Conservation (phyloP, 2,888 invertebrate genomes). For the Platerodrilus igneus region DNA sequence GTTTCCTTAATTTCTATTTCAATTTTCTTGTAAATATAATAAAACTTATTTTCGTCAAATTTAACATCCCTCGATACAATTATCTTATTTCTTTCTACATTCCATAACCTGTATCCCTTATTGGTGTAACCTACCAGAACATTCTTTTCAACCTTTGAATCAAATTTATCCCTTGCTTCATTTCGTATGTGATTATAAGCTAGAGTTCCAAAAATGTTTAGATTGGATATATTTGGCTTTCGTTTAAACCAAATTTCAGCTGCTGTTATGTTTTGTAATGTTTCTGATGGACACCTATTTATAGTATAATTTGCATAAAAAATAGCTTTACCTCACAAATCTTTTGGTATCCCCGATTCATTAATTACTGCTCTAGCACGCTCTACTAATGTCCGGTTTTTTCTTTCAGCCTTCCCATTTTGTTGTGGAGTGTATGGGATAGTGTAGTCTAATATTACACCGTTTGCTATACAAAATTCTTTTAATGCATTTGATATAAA, state of each 20-base stretch:
- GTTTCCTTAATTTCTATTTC: too few relatives aligned
- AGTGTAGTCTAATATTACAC: not conserved
- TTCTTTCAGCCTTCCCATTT: conserved; percentile 4
- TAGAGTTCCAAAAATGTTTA: not conserved
- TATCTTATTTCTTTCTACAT: too few relatives aligned
- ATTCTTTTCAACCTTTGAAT: conserved; percentile 1
- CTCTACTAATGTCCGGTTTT: conserved; percentile 3
- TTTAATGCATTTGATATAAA: not conserved
- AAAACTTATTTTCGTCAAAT: too few relatives aligned
- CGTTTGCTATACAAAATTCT: conserved; percentile 2
- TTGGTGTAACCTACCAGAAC: conserved; percentile 3
- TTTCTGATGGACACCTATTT: conserved; percentile 1
- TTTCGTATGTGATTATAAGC: conserved; percentile 1
- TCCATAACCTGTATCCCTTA: too few relatives aligned
- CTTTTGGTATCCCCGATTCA: conserved; percentile 1
- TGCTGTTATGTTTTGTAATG: conserved; percentile 16
- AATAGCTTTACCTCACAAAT: conserved; percentile 4
- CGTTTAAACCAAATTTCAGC: conserved; percentile 6
- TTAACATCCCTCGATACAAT: too few relatives aligned
- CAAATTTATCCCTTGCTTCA: conserved; percentile 1
- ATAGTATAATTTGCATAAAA: not conserved
- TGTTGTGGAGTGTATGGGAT: conserved; percentile 1
- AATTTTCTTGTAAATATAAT: too few relatives aligned
- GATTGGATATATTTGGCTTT: conserved; percentile 1
- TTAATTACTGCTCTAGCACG: conserved; percentile 1